Evolutionary conservation across 2,113 vertebrate genomes (phyloP).

Genomic region (Gallinago paraguaiae): DNA sequence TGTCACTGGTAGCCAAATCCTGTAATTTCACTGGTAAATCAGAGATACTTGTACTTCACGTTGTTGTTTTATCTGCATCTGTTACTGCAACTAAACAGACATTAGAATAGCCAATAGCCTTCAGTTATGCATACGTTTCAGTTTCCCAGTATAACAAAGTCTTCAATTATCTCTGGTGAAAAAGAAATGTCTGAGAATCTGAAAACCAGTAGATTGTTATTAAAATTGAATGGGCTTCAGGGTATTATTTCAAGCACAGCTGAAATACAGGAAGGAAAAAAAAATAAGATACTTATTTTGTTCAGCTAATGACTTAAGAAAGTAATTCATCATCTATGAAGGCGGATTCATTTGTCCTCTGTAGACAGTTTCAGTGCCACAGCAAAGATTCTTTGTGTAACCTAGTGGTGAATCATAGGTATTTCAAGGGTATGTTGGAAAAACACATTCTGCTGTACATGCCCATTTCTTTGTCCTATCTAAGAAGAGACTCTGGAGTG

Average conservation of each 20-base stretch:
- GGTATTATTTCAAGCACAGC: background rate
- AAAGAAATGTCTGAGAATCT: background rate
- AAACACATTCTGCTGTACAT: background rate
- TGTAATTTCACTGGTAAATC: background rate
- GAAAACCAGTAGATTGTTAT: background rate
- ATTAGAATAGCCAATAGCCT: background rate
- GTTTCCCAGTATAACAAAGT: background rate
- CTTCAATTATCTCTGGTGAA: background rate
- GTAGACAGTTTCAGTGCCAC: background rate
- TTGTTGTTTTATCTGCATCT: background rate
- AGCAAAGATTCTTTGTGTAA: background rate
- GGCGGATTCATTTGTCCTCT: background rate
- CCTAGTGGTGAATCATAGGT: background rate
- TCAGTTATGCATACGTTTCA: background rate
- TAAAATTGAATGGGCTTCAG: background rate
- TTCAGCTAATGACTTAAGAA: background rate
- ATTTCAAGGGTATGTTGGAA: background rate
- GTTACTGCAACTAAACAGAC: background rate
- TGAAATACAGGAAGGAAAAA: background rate
- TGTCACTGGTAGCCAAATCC: background rate
- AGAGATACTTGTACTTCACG: background rate
- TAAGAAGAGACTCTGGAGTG: background rate
- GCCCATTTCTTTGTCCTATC: background rate
- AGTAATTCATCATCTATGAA: background rate
- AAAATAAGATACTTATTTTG: background rate